Evolutionary conservation across 2,113 vertebrate species (phyloP).

Genomic region (Cyphomyrus discorhynchus): DNA sequence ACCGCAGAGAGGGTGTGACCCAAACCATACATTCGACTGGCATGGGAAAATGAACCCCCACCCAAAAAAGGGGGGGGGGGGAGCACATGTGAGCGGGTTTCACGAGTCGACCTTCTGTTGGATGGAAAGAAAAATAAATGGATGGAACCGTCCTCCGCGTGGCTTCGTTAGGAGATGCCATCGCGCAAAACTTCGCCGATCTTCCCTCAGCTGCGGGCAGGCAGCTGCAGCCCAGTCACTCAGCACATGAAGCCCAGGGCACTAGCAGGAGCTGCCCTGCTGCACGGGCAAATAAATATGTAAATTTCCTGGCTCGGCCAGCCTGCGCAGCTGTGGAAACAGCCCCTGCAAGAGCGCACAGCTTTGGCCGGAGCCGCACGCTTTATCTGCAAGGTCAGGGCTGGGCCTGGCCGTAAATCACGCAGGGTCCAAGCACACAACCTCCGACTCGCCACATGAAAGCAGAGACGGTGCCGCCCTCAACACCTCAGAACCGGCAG

Average conservation of each 20-base stretch:
- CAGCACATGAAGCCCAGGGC: neutral
- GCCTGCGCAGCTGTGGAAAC: neutral
- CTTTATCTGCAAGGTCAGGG: neutral
- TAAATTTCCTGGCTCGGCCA: neutral
- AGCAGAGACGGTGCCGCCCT: neutral
- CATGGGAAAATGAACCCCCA: neutral
- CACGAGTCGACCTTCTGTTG: neutral
- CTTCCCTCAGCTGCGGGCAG: neutral
- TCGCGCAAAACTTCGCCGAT: neutral
- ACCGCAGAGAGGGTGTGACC: neutral
- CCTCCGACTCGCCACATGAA: neutral
- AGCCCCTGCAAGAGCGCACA: too few relatives aligned
- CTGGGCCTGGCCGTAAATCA: neutral
- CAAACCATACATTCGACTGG: neutral
- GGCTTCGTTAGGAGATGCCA: neutral
- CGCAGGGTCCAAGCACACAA: neutral
- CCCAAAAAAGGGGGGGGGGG: neutral
- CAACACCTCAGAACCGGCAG: neutral
- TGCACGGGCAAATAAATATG: neutral
- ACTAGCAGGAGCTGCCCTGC: neutral
- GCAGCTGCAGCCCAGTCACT: neutral
- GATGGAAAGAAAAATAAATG: neutral
- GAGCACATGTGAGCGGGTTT: neutral
- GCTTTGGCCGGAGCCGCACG: neutral
- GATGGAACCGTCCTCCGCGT: neutral